Evolutionary conservation across 1,140 invertebrate species (phyloP).

Genomic region (Marisa cornuarietis): DNA sequence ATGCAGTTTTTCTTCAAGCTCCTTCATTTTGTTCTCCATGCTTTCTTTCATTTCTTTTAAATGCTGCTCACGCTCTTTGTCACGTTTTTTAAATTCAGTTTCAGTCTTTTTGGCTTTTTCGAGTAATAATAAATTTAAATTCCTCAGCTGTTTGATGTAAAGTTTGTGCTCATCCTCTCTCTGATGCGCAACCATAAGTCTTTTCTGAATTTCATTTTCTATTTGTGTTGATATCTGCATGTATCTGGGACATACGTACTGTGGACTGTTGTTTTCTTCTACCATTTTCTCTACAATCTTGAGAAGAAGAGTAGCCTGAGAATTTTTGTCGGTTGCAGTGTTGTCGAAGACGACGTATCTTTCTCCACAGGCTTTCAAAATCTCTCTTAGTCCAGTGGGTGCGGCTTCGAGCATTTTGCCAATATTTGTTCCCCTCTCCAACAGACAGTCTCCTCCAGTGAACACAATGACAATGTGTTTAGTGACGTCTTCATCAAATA

Average conservation of each 20-base stretch:
- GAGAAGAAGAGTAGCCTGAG: slow-evolving; percentile 11
- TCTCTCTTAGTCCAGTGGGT: not conserved
- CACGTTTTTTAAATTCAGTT: not conserved
- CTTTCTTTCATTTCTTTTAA: not conserved
- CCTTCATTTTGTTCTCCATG: not conserved
- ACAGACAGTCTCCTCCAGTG: slow-evolving; percentile 20
- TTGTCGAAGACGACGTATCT: slow-evolving; percentile 24
- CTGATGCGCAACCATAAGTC: slow-evolving; percentile 3
- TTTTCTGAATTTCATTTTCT: slow-evolving; percentile 1
- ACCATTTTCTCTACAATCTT: not conserved
- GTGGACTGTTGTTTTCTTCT: not conserved
- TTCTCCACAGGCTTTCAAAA: slow-evolving; percentile 8
- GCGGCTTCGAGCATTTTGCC: not conserved
- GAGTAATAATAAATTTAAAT: not conserved
- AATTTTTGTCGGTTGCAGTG: not conserved
- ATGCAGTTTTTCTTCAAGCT: not conserved
- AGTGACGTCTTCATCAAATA: slow-evolving; percentile 28
- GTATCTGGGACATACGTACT: slow-evolving; percentile 16
- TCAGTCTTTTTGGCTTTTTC: not conserved
- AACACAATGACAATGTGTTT: slow-evolving; percentile 24
- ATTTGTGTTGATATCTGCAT: not conserved
- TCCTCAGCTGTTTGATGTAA: not conserved
- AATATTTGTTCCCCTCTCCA: not conserved
- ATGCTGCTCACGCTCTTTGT: not conserved
- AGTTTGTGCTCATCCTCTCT: slow-evolving; percentile 2